These are phyloP conservation scores for Pegoplata infirma DNA, from an alignment of 2,888 invertebrate genomes.

Conservation along the genomic window DNA sequence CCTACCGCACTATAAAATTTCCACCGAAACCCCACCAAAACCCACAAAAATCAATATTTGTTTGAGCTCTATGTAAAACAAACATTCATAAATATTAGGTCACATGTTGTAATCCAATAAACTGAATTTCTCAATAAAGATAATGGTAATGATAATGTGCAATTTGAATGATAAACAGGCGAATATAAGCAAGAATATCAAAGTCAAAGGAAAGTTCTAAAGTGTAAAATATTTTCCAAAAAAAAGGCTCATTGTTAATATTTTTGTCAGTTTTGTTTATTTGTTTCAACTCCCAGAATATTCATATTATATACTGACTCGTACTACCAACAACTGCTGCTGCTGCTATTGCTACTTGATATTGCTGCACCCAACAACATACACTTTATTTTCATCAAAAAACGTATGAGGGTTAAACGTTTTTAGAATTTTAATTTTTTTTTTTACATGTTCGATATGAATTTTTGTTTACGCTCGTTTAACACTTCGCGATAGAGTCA, in stretches of 20 bases:
- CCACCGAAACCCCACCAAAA: too few relatives aligned
- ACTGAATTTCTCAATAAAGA: slow-evolving; percentile 58
- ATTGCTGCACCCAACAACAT: neutral
- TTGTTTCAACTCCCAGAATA: neutral
- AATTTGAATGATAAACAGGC: neutral
- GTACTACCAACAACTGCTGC: too few relatives aligned
- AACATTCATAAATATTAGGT: slow-evolving; percentile 43
- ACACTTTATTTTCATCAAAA: neutral
- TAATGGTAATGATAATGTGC: slow-evolving; percentile 45
- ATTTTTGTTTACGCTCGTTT: slow-evolving; percentile 58
- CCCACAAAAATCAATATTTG: too few relatives aligned
- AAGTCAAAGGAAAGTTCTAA: neutral
- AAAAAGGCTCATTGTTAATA: neutral
- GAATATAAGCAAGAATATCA: neutral
- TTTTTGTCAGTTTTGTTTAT: neutral
- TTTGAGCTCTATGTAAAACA: too few relatives aligned
- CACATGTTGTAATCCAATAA: slow-evolving; percentile 60
- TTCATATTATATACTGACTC: neutral
- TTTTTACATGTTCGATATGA: slow-evolving; percentile 3
- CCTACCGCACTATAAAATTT: too few relatives aligned
- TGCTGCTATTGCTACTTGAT: neutral
- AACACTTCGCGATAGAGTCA: slow-evolving; percentile 52
- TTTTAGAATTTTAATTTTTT: slow-evolving; percentile 50
- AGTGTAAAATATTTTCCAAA: neutral
- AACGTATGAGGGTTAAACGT: slow-evolving; percentile 52